phyloP scores from a whole-genome alignment of 2,888 invertebrate species.

The Trichogramma dendrolimi region DNA sequence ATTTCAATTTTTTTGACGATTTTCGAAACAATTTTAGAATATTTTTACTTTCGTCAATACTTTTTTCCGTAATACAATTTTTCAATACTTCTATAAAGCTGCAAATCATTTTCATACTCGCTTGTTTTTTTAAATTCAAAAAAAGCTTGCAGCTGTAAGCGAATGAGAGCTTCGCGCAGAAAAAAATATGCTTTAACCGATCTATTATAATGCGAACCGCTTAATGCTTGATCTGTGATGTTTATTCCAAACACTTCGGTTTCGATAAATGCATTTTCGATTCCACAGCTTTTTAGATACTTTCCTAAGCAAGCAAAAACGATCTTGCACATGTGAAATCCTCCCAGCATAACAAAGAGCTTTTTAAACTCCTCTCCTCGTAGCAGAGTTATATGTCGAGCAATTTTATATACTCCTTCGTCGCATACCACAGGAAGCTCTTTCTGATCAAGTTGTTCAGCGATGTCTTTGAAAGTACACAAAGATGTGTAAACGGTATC shows the following conservation, averaged over 20 bases:
- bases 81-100: background rate
- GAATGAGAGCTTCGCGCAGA: slow-evolving; percentile 6
- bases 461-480: slow-evolving; percentile 10
- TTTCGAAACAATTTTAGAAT: background rate
- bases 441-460: slow-evolving; percentile 10
- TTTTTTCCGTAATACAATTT: background rate
- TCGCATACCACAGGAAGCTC: slow-evolving; percentile 14
- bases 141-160: slow-evolving; percentile 14
- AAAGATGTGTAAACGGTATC: slow-evolving; percentile 18
- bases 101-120: background rate
- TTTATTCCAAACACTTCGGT: slow-evolving; percentile 4
- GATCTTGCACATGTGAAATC: slow-evolving; percentile 14
- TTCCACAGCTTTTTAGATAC: slow-evolving; percentile 19
- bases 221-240: slow-evolving; percentile 9
- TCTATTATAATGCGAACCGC: slow-evolving; percentile 10
- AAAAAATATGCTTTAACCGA: slow-evolving; percentile 10
- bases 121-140: background rate
- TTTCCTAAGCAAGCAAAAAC: slow-evolving; percentile 13
- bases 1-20: background rate
- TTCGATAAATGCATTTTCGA: slow-evolving; percentile 14
- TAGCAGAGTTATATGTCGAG: slow-evolving; percentile 7
- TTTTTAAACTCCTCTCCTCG: slow-evolving; percentile 7
- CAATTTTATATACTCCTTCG: slow-evolving; percentile 17
- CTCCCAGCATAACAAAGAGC: slow-evolving; percentile 8
- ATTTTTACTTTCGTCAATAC: background rate